Evolutionary conservation across 2,113 vertebrate species (phyloP).

Genomic region (Pelecanoides urinatrix): DNA sequence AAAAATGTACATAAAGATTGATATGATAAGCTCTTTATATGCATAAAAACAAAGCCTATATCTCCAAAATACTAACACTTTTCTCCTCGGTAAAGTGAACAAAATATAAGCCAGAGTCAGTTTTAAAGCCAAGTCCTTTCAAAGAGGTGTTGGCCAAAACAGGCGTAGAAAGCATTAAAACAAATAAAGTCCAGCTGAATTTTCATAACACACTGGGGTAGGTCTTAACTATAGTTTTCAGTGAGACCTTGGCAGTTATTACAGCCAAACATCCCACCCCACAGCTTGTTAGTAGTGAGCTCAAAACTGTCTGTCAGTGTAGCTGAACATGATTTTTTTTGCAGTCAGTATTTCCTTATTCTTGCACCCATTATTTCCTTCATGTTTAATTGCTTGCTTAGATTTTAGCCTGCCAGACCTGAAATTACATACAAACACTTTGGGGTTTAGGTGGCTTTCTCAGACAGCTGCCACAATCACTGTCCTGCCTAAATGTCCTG

Average conservation of each 20-base stretch:
- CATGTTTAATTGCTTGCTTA: neutral
- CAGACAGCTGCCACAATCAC: neutral
- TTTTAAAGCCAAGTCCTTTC: neutral
- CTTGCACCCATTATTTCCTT: neutral
- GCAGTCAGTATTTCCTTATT: neutral
- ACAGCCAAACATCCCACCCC: neutral
- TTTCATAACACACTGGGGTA: neutral
- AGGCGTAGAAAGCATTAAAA: slow-evolving; percentile 10
- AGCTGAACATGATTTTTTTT: neutral
- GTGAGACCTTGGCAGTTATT: neutral
- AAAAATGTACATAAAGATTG: neutral
- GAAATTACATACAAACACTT: neutral
- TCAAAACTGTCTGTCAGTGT: neutral
- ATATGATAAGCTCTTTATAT: neutral
- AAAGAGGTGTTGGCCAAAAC: neutral
- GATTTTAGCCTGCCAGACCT: neutral
- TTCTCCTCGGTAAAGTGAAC: neutral
- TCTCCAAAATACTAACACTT: neutral
- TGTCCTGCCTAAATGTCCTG: neutral
- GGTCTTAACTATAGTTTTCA: neutral
- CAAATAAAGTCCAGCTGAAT: slow-evolving; percentile 23
- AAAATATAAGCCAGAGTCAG: neutral
- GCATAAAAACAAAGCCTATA: neutral
- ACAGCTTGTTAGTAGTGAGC: neutral
- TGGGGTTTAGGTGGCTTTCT: neutral